A percentile compares a stretch with the other conserved stretches of the same genome.
Conservation (phyloP, 2,113 vertebrate species). For the Nibea albiflora region DNA sequence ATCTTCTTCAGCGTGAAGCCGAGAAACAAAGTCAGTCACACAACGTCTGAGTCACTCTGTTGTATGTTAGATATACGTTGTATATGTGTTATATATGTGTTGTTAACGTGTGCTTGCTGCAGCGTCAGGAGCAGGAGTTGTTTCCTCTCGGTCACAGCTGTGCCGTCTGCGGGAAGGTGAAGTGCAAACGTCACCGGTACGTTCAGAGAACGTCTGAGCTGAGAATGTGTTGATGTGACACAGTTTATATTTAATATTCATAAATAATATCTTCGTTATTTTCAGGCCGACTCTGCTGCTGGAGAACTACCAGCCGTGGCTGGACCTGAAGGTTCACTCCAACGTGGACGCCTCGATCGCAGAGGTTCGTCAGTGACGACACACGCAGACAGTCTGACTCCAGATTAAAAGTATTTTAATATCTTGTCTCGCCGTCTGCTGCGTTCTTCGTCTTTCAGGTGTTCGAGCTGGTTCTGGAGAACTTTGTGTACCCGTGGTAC, state of each 20-base stretch:
- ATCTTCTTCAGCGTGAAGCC: slow-evolving; percentile 87
- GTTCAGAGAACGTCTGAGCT: not conserved
- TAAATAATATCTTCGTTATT: slow-evolving; percentile 12
- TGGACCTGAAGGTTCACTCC: slow-evolving; percentile 92
- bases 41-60: too few species aligned
- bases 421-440: too few species aligned
- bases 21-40: slow-evolving; percentile 84
- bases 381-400: too few species aligned
- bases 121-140: slow-evolving; percentile 88
- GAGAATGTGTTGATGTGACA: not conserved
- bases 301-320: slow-evolving; percentile 97
- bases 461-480: slow-evolving; percentile 96
- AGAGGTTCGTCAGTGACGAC: slow-evolving; percentile 85
- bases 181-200: slow-evolving; percentile 94
- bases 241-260: not conserved
- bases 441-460: slow-evolving; percentile 81
- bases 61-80: too few species aligned
- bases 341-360: slow-evolving; percentile 95
- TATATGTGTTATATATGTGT: not conserved
- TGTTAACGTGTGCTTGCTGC: slow-evolving; percentile 26
- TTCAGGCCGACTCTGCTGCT: slow-evolving; percentile 90
- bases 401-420: too few species aligned
- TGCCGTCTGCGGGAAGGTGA: slow-evolving; percentile 94
- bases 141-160: slow-evolving; percentile 93
- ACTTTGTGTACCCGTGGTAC: slow-evolving; percentile 98